A percentile compares a stretch with the other conserved stretches of the same genome.
phyloP scores from a whole-genome alignment of 2,113 vertebrate species.

The Microcebus ravelobensis region DNA sequence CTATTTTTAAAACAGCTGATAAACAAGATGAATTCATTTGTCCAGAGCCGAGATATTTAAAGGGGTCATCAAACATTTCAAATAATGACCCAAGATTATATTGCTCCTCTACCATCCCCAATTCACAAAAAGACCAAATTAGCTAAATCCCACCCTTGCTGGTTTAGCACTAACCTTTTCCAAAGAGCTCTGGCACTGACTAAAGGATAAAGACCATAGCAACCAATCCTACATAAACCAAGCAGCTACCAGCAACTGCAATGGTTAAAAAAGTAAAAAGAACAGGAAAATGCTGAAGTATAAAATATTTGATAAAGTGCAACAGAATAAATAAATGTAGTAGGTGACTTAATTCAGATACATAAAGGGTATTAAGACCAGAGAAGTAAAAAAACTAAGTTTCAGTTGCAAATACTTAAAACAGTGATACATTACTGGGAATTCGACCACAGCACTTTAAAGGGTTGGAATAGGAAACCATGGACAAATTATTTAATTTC shows the following conservation, averaged over 20 bases:
- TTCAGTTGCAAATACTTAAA: conserved; percentile 22
- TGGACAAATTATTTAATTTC: conserved; percentile 20
- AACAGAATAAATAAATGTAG: conserved; percentile 36
- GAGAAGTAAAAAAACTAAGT: neutral
- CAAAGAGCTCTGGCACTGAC: conserved; percentile 18
- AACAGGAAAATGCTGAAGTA: neutral
- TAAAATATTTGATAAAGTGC: conserved; percentile 27
- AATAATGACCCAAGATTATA: conserved; percentile 13
- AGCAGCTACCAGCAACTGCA: conserved; percentile 49
- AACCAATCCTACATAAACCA: conserved; percentile 27
- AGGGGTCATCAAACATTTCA: conserved; percentile 47
- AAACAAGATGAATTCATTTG: conserved; percentile 54
- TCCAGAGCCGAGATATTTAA: conserved; percentile 57
- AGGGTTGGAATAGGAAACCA: conserved; percentile 34
- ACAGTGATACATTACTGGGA: conserved; percentile 9
- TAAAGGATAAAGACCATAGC: conserved; percentile 29
- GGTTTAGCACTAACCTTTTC: conserved; percentile 50
- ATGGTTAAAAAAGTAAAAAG: neutral
- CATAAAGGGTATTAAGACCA: neutral
- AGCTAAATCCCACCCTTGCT: conserved; percentile 28
- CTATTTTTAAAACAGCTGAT: conserved; percentile 66
- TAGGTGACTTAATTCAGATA: conserved; percentile 31
- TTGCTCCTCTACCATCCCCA: neutral
- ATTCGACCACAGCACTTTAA: conserved; percentile 9
- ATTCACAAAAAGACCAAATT: conserved; percentile 24